These are phyloP conservation scores for Lordiphosa clarofinis DNA, from an alignment of 1,140 invertebrate species.

Conservation along the genomic window DNA sequence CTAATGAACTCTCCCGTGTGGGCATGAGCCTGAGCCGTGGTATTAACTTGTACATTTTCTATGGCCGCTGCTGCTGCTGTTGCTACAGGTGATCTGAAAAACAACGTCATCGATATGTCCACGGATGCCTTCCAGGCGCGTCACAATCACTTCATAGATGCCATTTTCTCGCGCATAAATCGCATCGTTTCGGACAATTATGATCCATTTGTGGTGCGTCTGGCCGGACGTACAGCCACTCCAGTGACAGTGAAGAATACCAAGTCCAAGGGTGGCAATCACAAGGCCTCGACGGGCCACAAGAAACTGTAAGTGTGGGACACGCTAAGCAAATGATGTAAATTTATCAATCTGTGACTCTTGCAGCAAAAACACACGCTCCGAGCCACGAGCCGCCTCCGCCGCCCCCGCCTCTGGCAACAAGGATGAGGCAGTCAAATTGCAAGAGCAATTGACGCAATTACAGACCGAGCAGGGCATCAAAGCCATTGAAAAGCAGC, in stretches of 20 bases:
- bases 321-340: constrained; percentile 23
- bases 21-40: constrained; percentile 16
- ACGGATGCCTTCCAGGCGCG: constrained; percentile 74
- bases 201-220: constrained; percentile 89
- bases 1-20: constrained; percentile 26
- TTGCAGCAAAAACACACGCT: constrained; percentile 75
- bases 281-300: constrained; percentile 37
- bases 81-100: constrained; percentile 70
- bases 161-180: constrained; percentile 88
- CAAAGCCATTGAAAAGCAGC: constrained; percentile 66
- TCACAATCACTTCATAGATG: constrained; percentile 90
- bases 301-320: constrained; percentile 71
- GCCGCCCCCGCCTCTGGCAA: constrained; percentile 21
- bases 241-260: constrained; percentile 29
- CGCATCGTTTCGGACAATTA: constrained; percentile 87
- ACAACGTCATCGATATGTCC: constrained; percentile 78
- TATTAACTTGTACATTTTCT: constrained; percentile 47
- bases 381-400: constrained; percentile 56
- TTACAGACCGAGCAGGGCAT: constrained; percentile 65
- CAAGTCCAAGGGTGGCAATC: constrained; percentile 24
- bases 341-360: constrained; percentile 40
- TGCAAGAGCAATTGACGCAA: constrained; percentile 72
- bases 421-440: constrained; percentile 53
- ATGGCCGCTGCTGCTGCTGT: constrained; percentile 12
- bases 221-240: constrained; percentile 82